Percentiles rank a stretch among this genome's conserved stretches.
phyloP scores from a whole-genome alignment of 2,888 invertebrate genomes.

The Therioaphis trifolii region DNA sequence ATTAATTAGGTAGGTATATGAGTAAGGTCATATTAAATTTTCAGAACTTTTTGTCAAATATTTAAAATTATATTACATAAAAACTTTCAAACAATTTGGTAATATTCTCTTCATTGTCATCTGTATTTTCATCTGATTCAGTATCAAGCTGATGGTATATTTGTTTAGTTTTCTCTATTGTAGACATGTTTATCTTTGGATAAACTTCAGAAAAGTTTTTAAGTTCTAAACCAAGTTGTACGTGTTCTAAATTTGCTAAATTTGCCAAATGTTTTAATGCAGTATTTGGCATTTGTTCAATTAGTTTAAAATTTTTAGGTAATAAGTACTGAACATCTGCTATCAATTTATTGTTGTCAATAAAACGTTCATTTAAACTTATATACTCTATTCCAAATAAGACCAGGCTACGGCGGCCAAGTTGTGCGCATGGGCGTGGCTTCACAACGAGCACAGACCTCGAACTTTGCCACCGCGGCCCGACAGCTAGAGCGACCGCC shows the following conservation, averaged over 20 bases:
- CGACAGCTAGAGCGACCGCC: too few relatives aligned
- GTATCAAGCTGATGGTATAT: background rate
- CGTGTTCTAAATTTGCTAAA: background rate
- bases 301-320: conserved; percentile 4
- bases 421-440: too few relatives aligned
- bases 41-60: too few relatives aligned
- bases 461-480: too few relatives aligned
- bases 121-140: conserved; percentile 20
- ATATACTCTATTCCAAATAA: too few relatives aligned
- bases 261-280: conserved; percentile 8
- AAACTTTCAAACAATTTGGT: too few relatives aligned
- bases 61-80: too few relatives aligned
- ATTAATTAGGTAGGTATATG: too few relatives aligned
- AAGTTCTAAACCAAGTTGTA: background rate
- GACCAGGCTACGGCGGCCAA: too few relatives aligned
- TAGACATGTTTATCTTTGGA: conserved; percentile 6
- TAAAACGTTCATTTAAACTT: conserved; percentile 4
- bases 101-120: too few relatives aligned
- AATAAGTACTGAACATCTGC: conserved; percentile 15
- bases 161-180: conserved; percentile 10
- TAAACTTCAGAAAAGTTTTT: conserved; percentile 4
- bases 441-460: too few relatives aligned
- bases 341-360: background rate
- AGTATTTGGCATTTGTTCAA: background rate
- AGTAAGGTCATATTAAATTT: too few relatives aligned